Evolutionary conservation across 1,140 invertebrate species (phyloP).

Genomic region (Drosophila aff.): DNA sequence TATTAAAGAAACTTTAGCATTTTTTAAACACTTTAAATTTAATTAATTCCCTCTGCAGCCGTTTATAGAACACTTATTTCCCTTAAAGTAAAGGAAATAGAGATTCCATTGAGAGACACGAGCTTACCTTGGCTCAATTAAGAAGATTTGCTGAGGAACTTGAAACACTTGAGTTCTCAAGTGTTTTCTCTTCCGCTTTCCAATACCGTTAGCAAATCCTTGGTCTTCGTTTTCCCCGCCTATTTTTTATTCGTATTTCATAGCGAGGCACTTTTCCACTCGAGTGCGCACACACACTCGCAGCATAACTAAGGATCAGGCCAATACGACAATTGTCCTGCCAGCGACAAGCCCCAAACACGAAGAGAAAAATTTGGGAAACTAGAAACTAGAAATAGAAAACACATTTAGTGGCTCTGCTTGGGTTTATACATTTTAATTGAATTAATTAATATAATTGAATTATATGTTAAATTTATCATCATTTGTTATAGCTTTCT

Average conservation of each 20-base stretch:
- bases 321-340: conserved; percentile 44
- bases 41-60: neutral
- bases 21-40: neutral
- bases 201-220: neutral
- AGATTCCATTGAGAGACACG: neutral
- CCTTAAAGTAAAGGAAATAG: neutral
- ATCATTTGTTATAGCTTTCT: neutral
- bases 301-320: conserved; percentile 53
- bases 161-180: neutral
- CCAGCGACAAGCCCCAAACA: neutral
- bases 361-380: neutral
- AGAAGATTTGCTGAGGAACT: neutral
- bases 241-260: neutral
- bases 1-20: neutral
- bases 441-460: neutral
- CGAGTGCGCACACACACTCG: conserved; percentile 11
- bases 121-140: conserved; percentile 10
- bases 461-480: too few species aligned
- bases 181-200: neutral
- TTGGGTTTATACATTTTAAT: neutral
- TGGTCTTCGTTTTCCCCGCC: neutral
- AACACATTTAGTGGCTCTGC: neutral
- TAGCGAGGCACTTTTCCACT: conserved; percentile 42
- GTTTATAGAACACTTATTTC: neutral
- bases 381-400: neutral